Evolutionary conservation across 2,888 invertebrate genomes (phyloP), one percentile per base, ranked within the genome.

Genomic region (Gymnoscelis rufifasciata): DNA sequence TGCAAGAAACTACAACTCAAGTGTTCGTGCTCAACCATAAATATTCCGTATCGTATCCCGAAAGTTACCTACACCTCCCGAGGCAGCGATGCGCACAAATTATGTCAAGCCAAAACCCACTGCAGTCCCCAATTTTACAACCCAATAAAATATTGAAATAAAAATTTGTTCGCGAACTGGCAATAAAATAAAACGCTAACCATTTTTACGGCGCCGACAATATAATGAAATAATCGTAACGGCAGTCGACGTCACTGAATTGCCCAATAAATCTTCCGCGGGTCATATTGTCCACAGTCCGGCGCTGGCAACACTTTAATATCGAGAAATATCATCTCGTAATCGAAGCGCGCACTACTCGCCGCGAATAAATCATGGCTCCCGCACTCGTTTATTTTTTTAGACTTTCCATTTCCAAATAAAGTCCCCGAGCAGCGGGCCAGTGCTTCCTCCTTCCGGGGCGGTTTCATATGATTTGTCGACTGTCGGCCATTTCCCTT

Each of bases 151-250:
- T 84, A 83, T 79, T 78, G 78, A 78, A 84, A 86, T 84, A 83
- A 84, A 84, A 87, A 76, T 79, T 78, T 66, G 64, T 64, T 66
- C 69, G 69, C 68, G 70, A 78, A 74, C 78, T 71, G 60, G 76
- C 83, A 80, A 83, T 87, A 83, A 86, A 86, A 88, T 84, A 84
- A 83, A 86, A 83, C 68, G 80, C 79, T 81, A 79, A 83, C 83
- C 79, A 68, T 86, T 88, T 86, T 88, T 83, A 87, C 80, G 86
- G 84, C 84, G 83, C 83, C 84, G 77, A 77, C 81, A 80, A 78
- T 83, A 87, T 87, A 86, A 88, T 88, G 84, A 87, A 87, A 87
- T 88, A 87, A 87, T 87, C 86, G 80, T 84, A 88, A 88, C 80
- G 77, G 83, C 76, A 80, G 79, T 78, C 73, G 75, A 80, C 71